Percentiles rank a stretch among this genome's conserved stretches.
Conservation (phyloP, 2,888 invertebrate genomes). For the Bugula neritina region DNA sequence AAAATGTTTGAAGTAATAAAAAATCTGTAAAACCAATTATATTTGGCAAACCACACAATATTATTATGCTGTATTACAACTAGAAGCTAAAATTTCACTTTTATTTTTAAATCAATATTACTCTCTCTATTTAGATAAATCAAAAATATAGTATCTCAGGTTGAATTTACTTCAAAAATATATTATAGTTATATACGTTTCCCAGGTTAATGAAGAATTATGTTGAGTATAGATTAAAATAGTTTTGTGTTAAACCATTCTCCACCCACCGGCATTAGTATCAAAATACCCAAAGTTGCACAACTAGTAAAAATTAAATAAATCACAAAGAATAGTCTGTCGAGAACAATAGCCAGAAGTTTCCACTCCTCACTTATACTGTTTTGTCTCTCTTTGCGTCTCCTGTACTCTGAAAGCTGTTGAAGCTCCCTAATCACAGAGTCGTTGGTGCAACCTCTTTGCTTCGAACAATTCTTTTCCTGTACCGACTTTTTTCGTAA, state of each 20-base stretch:
- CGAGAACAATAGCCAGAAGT: conserved; percentile 50
- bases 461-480: background rate
- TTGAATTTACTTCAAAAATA: too few relatives aligned
- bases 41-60: too few relatives aligned
- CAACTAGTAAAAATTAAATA: conserved; percentile 45
- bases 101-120: too few relatives aligned
- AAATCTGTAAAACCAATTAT: too few relatives aligned
- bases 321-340: conserved; percentile 51
- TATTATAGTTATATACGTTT: too few relatives aligned
- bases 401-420: conserved; percentile 33
- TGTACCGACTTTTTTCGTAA: background rate
- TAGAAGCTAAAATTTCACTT: too few relatives aligned
- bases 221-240: too few relatives aligned
- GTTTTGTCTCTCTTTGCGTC: conserved; percentile 37
- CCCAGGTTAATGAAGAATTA: too few relatives aligned
- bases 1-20: too few relatives aligned
- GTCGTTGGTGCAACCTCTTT: background rate
- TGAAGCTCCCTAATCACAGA: background rate
- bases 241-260: conserved; percentile 11
- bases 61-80: too few relatives aligned
- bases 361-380: conserved; percentile 51
- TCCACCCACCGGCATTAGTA: conserved; percentile 44
- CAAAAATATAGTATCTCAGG: too few relatives aligned
- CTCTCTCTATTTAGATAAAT: too few relatives aligned
- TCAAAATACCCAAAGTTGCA: conserved; percentile 48